Base-by-base conservation (phyloP, 2,888 invertebrate genomes). In the Dastarcus helophoroides region DNA sequence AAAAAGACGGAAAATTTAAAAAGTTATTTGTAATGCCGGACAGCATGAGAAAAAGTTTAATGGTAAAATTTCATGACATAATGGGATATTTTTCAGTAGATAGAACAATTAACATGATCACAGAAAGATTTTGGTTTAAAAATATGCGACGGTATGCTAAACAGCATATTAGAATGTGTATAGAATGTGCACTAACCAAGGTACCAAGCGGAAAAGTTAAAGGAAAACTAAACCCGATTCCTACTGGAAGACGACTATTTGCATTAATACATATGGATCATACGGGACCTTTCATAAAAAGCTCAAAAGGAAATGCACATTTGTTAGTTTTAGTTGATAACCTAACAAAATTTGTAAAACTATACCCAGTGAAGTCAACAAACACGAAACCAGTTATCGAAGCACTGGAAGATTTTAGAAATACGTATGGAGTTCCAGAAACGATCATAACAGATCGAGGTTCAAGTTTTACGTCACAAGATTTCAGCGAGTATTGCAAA, bases 141-240 rank as follows among this genome's bases (percentile, higher is more conserved):
- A n/a, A n/a, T n/a, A n/a, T n/a, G n/a, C 15, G 27, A 9, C 27
- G 39, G 4, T 47, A 47, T 29, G 27, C 44, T 1, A 26, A 33
- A 15, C 10, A 25, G 4, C 43, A 43, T 31, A 39, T 50, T n/a
- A 4, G 17, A 1, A 24, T 31, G 4, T 51, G 49, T 27, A 11
- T 49, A 1, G 37, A 47, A 8, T 51, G 48, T 32, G 33, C 38
- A 2, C 14, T 42, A 17, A 38, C 25, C 5, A 47, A 47, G 27
- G 23, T 14, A 5, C 33, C 31, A 14, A 26, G 30, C 3, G 46
- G 48, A 3, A 40, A 31, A 22, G 26, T 29, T 14, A 15, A 25
- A n/a, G 41, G 41, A 9, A 21, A 32, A 10, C 23, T 41, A 4
- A 33, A 39, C 27, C 41, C 42, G 2, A 31, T 41, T 22, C 33